Base-by-base conservation (phyloP, 2,113 vertebrate species). In the Uria aalge region DNA sequence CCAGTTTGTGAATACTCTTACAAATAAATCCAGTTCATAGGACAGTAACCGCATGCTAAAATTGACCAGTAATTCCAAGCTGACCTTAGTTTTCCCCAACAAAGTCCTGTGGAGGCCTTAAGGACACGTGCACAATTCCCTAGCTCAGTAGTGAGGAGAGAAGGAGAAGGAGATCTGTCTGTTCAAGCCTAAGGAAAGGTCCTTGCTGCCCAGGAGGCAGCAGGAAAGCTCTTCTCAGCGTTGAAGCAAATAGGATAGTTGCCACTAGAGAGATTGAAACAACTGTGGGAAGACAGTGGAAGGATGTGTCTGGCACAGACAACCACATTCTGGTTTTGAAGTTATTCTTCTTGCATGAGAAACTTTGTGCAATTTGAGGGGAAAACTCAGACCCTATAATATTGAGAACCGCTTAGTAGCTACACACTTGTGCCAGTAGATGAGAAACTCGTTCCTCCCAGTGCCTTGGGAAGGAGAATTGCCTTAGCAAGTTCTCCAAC, bases 401-500 rank as follows among this genome's bases (percentile, higher is more conserved):
- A 94, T 53, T 94, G 94, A 94, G 91, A 94, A 91, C 80, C 77
- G 55, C 80, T 96, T 85, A 95, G 80, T 48, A 85, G 89, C 59
- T 91, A 55, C 29, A 62, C 45, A 11, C 29, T 94, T 81, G 38
- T 71, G 91, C 81, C 80, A 96, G 75, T 57, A 94, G 81, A 95
- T 74, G 89, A 95, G 91, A 96, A 97, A 95, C 38, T 88, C 74
- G 12, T 94, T 97, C 88, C 63, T 88, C 20, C 30, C 27, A 24
- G 53, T 40, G 89, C 55, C 59, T 95, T 91, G 80, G 91, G 89
- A 97, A 94, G 78, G 86, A 96, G 97, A 95, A 78, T 91, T 95
- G 96, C 96, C 57, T 79, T 81, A 96, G 74, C 91, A 77, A 93
- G 92, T 38, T 87, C 82, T 92, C 83, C 74, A 85, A 24, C 71